Evolutionary conservation across 2,888 invertebrate genomes (phyloP), one percentile per base, ranked within the genome.

Genomic region (Onchidella celtica): DNA sequence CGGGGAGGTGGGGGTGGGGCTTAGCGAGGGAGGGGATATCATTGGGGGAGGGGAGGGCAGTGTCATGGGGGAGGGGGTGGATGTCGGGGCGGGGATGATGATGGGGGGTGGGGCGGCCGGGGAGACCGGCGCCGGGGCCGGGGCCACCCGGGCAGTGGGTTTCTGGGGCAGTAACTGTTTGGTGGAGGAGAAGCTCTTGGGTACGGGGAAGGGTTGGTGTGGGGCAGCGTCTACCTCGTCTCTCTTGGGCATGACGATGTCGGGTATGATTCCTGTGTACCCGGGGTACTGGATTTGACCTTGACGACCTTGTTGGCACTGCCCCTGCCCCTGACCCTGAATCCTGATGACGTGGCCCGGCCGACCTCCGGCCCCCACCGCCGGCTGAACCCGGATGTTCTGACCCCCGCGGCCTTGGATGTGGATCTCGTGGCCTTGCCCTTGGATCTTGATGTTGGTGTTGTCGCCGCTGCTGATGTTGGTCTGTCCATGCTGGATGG

Each of bases 361-460:
- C 4, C 38, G 79, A 17, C 79, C 79, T 24, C 73, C 79, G n/a
- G n/a, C 40, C 3, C 63, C 14, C 3, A 73, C 36, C 17, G 79
- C 38, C 34, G 73, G 79, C 2, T 73, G 73, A 40, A 80, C 79
- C 9, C 79, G 55, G 24, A 80, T 80, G 57, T 80, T 80, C 57
- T 80, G 79, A 36, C 79, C 66, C 38, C 79, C 79, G 36, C 73
- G 34, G 38, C 79, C 79, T 32, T 80, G 79, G 47, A 80, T 80
- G 36, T 57, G 73, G 38, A 80, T 73, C 70, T 80, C 79, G 32
- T 80, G 79, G 11, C 79, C 79, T 21, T 73, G 66, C 3, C 79
- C 79, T 73, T 74, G 73, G 14, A 80, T 80, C 38, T 74, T 80
- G 38, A 80, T 74, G 29, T 65, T 68, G 24, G 73, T 65, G 38